Conservation (phyloP, 1,140 invertebrate genomes). For the Mycetomoellerius zeteki region DNA sequence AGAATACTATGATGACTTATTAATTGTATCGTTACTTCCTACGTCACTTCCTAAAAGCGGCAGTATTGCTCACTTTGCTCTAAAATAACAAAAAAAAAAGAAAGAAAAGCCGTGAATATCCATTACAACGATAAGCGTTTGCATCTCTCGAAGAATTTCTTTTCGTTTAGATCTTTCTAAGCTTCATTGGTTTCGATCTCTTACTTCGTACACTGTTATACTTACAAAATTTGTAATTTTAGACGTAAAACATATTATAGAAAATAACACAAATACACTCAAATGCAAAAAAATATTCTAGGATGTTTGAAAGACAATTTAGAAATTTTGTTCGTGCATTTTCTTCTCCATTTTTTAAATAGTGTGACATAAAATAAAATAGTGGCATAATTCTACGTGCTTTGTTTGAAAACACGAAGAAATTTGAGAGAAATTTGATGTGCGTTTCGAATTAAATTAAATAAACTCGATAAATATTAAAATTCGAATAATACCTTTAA, state of each 20-base stretch:
- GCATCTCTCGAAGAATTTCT: conserved; percentile 12
- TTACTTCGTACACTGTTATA: conserved; percentile 43
- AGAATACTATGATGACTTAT: conserved; percentile 18
- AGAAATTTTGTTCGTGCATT: conserved; percentile 24
- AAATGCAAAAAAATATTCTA: conserved; percentile 60
- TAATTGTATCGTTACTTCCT: background rate
- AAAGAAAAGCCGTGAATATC: background rate
- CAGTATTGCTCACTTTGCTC: background rate
- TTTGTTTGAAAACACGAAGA: conserved; percentile 14
- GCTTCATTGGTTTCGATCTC: conserved; percentile 39
- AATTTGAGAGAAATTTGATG: background rate
- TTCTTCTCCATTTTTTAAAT: conserved; percentile 1
- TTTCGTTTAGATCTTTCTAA: conserved; percentile 44
- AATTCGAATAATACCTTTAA: background rate
- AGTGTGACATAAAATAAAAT: background rate
- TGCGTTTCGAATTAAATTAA: conserved; percentile 2
- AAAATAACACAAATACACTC: conserved; percentile 59
- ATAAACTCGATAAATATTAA: conserved; percentile 18
- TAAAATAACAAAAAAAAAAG: conserved; percentile 14
- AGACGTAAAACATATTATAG: conserved; percentile 14
- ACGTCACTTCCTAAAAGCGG: background rate
- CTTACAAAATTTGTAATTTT: conserved; percentile 42
- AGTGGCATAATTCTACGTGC: background rate
- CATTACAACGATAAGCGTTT: conserved; percentile 10
- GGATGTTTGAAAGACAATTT: conserved; percentile 65